Evolutionary conservation across 2,113 vertebrate species (phyloP).

Genomic region (Clarias macrocephalus): DNA sequence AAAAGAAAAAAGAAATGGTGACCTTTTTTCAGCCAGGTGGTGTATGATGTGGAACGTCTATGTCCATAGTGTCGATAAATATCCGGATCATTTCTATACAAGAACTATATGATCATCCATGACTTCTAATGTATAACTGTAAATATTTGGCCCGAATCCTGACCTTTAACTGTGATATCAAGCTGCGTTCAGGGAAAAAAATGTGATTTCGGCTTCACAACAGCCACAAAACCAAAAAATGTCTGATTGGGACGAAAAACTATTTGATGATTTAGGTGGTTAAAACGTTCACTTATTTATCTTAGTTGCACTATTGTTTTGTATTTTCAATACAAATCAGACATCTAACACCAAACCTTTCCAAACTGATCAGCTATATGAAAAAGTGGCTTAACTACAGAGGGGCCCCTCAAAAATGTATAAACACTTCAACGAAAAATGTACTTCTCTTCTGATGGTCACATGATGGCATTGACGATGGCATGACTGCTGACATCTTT

Average conservation of each 20-base stretch:
- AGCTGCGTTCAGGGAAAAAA: not conserved
- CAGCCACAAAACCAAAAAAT: not conserved
- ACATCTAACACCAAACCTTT: not conserved
- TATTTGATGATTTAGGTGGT: not conserved
- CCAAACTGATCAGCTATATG: not conserved
- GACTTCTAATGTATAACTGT: not conserved
- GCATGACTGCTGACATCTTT: too few species aligned
- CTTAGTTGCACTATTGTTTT: not conserved
- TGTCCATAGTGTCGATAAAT: not conserved
- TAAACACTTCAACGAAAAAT: too few species aligned
- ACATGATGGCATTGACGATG: too few species aligned
- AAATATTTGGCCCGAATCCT: not conserved
- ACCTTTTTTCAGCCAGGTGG: too few species aligned
- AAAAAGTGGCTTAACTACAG: too few species aligned
- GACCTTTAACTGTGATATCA: not conserved
- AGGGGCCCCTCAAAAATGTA: too few species aligned
- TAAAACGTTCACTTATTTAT: not conserved
- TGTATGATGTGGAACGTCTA: too few species aligned
- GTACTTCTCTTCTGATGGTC: too few species aligned
- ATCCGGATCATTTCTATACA: not conserved
- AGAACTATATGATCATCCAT: not conserved
- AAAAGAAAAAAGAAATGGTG: too few species aligned
- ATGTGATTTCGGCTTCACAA: not conserved
- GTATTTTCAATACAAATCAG: not conserved
- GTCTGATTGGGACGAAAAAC: not conserved